Percentiles rank a stretch among this genome's conserved stretches.
Conservation (phyloP, 2,888 invertebrate species). For the Polia nebulosa region DNA sequence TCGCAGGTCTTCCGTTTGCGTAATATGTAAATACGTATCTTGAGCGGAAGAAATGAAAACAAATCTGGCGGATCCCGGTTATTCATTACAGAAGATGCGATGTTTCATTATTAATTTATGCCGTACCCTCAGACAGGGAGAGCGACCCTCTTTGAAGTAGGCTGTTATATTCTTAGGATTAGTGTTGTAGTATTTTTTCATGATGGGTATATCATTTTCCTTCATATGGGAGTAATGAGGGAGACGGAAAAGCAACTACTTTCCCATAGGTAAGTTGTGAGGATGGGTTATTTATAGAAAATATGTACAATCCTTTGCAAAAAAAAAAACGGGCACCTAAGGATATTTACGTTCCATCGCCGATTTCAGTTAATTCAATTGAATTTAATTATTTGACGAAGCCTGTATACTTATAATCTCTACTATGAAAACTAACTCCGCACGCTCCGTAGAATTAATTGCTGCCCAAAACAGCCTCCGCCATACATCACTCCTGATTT, state of each 20-base stretch:
- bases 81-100: conserved; percentile 72
- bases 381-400: too few species aligned
- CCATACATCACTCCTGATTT: too few species aligned
- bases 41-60: conserved; percentile 82
- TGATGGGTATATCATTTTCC: conserved; percentile 49
- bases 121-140: conserved; percentile 59
- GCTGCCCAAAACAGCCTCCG: too few species aligned
- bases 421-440: too few species aligned
- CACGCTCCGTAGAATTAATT: too few species aligned
- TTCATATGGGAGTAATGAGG: conserved; percentile 16
- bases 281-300: neutral
- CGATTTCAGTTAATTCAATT: too few species aligned
- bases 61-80: conserved; percentile 73
- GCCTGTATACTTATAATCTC: too few species aligned
- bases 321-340: too few species aligned
- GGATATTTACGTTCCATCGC: too few species aligned
- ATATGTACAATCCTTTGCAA: too few species aligned
- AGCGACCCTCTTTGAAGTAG: conserved; percentile 63
- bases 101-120: conserved; percentile 72
- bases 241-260: conserved; percentile 1
- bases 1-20: conserved; percentile 79
- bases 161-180: conserved; percentile 56
- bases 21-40: conserved; percentile 83
- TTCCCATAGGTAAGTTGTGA: neutral
- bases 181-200: conserved; percentile 58